Evolutionary conservation across 2,888 invertebrate species (phyloP).

Genomic region (Cosmia trapezina): DNA sequence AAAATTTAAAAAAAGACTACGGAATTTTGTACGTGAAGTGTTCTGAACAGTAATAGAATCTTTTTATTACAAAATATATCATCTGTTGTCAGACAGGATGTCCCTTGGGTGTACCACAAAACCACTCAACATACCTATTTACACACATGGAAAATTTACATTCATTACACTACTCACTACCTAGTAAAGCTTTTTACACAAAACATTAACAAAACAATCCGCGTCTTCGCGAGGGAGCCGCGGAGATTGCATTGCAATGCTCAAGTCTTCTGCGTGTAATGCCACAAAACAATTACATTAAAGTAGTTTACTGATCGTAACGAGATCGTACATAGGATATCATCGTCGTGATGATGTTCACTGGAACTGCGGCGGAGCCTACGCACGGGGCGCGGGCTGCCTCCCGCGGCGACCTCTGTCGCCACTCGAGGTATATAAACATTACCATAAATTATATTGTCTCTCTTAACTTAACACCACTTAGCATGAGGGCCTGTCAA

Average conservation of each 20-base stretch:
- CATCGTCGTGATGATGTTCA: constrained; percentile 85
- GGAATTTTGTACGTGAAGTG: constrained; percentile 72
- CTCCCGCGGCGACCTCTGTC: constrained; percentile 66
- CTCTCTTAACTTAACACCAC: constrained; percentile 78
- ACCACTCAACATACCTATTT: constrained; percentile 86
- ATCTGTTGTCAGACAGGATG: constrained; percentile 58
- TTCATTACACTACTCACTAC: constrained; percentile 84
- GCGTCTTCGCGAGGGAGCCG: constrained; percentile 50
- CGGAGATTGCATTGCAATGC: constrained; percentile 87
- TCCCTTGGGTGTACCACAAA: constrained; percentile 71
- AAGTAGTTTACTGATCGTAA: constrained; percentile 88
- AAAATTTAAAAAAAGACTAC: constrained; percentile 68
- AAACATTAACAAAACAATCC: constrained; percentile 86
- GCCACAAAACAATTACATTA: constrained; percentile 87
- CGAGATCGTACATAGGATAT: constrained; percentile 90
- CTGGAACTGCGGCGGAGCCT: constrained; percentile 79
- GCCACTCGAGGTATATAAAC: constrained; percentile 82
- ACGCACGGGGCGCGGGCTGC: constrained; percentile 59
- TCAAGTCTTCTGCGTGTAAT: constrained; percentile 87
- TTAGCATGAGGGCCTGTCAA: constrained; percentile 90
- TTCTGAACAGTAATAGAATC: constrained; percentile 68
- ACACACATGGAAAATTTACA: constrained; percentile 84
- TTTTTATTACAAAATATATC: constrained; percentile 66
- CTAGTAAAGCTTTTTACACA: constrained; percentile 90
- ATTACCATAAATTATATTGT: constrained; percentile 86